Base-by-base conservation (phyloP, 2,888 invertebrate species). In the Torymus tubicola region DNA sequence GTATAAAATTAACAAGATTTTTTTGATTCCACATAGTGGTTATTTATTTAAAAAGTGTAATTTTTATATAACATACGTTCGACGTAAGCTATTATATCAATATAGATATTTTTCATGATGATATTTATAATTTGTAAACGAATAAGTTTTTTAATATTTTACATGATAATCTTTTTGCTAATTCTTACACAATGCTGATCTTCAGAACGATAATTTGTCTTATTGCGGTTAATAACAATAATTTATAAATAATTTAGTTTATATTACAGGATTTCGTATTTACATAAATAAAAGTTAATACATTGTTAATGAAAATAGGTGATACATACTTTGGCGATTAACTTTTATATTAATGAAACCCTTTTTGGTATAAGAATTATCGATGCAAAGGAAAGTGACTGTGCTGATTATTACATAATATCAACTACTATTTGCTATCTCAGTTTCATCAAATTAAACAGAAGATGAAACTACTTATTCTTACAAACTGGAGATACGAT, bases 31-130 rank as follows among this genome's bases (percentile, higher is more conserved):
- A 70, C n/a, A 31, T 57, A 24, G 16, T 65, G 60, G 42, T 65
- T 53, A 14, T 81, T 78, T 78, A 74, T 78, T 74, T 70, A 70
- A 81, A 78, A 78, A 69, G 60, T 74, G 77, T 77, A 77, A 75
- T 74, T 65, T 53, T 74, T 69, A 50, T 68, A 52, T 78, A 74
- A 78, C 60, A 70, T 77, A 67, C 57, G 55, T 65, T 65, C 55
- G 65, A 81, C 65, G 70, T 65, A 70, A 52, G 24, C 74, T 67
- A 81, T 70, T 61, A 77, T 67, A 81, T 70, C 57, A 81, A 78
- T 76, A 80, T 24, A 80, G 67, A 76, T 18, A 68, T 63, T 55
- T 77, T 42, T n/a, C 12, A 50, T 53, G 52, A 72, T 55, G 65
- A 74, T 80, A 55, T 65, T 70, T n/a, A n/a, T 70, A 53, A 16